Evolutionary conservation across 1,140 invertebrate genomes (phyloP), one percentile per base, ranked within the genome.

Genomic region (Drosophila lowei): DNA sequence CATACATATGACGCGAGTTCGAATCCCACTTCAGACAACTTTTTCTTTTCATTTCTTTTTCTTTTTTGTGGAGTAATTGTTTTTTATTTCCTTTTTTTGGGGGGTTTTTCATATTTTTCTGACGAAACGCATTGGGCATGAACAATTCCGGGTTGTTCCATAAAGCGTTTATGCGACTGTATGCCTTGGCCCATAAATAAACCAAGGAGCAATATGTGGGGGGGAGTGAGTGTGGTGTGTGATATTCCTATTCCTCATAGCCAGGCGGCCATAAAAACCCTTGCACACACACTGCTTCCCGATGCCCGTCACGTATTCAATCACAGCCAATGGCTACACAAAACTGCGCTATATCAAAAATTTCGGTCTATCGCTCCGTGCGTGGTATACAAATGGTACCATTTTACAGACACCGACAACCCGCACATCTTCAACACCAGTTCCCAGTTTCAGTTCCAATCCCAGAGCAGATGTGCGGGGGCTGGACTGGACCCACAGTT

Each of bases 341-440:
- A 72, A 88, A 86, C 77, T 72, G 81, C 77, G 81, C 81, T 86
- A 86, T 86, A 88, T 86, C 81, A 86, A 86, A 86, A 86, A 86
- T 84, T 78, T 85, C 28, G 65, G 64, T 66, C 65, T 76, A 66
- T 68, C 63, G 50, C 58, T 74, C 11, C 81, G 81, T 86, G 81
- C 81, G 57, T 66, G 59, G 77, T 86, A 62, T 86, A 88, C 83
- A 86, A 86, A 86, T 86, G 73, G 76, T 52, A 49, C 47, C 48
- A 74, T 77, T 86, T 77, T 38, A 65, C 44, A 66, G 44, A 60
- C 55, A 65, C 48, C 48, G 23, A 25, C 23, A 25, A 72, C 13
- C 49, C 53, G 7, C 16, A 49, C 3, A 52, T 43, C 53, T 43
- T 11, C n/a, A 6, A 18, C 21, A 8, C 28, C 44, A 55, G 34